phyloP scores from a whole-genome alignment of 2,113 vertebrate species.

The Cololabis saira region DNA sequence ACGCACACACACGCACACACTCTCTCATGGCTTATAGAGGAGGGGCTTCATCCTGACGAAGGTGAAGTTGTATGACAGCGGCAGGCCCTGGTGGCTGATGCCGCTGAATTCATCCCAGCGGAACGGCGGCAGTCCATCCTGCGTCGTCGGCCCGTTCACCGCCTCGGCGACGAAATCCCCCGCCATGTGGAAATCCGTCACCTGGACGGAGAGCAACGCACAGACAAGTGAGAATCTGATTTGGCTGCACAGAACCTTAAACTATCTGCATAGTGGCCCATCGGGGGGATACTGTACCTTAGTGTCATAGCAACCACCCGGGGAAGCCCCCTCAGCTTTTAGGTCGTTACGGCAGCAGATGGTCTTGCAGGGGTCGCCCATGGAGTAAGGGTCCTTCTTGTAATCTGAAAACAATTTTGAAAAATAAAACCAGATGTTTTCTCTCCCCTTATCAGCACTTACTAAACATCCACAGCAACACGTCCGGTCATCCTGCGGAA shows the following conservation, averaged over 20 bases:
- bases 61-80: conserved; percentile 84
- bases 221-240: not conserved
- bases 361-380: conserved; percentile 88
- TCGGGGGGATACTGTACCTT: conserved; percentile 83
- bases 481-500: not conserved
- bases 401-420: conserved; percentile 81
- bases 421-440: not conserved
- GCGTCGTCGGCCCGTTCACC: conserved; percentile 88
- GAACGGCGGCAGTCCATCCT: conserved; percentile 86
- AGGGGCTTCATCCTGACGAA: conserved; percentile 87
- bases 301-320: conserved; percentile 92
- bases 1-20: not conserved
- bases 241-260: not conserved
- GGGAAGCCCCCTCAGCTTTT: conserved; percentile 70
- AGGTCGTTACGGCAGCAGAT: conserved; percentile 93
- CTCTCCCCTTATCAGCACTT: not conserved
- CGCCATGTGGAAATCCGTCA: conserved; percentile 87
- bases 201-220: conserved; percentile 67
- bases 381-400: conserved; percentile 86
- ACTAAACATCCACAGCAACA: no score
- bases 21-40: conserved; percentile 78
- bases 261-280: not conserved
- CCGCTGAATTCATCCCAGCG: conserved; percentile 84
- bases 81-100: conserved; percentile 87
- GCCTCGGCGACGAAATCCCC: conserved; percentile 81